Conservation (phyloP, 2,113 vertebrate genomes). For the Mormyrus iriodes region DNA sequence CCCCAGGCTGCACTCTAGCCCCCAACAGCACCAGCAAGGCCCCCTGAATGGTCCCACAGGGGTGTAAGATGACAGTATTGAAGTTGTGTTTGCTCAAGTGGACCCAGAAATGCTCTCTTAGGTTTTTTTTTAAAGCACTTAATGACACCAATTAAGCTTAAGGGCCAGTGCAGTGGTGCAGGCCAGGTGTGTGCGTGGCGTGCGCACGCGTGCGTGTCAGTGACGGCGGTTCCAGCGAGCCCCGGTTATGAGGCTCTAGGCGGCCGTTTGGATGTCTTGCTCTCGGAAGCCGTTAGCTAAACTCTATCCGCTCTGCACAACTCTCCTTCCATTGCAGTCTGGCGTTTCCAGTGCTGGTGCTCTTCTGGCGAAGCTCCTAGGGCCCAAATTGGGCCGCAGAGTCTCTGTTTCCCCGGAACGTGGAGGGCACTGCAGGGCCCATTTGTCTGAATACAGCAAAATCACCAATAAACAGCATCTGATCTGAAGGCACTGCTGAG, state of each 20-base stretch:
- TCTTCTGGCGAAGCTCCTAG: neutral
- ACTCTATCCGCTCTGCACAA: neutral
- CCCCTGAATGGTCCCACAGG: neutral
- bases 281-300: too few relatives aligned
- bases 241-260: neutral
- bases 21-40: neutral
- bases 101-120: neutral
- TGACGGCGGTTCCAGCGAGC: neutral
- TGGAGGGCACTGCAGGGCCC: neutral
- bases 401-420: neutral
- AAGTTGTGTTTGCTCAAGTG: conserved; percentile 1
- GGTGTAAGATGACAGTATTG: conserved; percentile 2
- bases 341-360: neutral
- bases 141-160: conserved; percentile 8
- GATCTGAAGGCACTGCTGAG: neutral
- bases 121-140: neutral
- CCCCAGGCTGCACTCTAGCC: neutral
- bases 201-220: neutral
- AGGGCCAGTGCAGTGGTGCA: neutral
- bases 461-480: neutral
- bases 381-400: neutral
- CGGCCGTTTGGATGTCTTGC: neutral
- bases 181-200: neutral
- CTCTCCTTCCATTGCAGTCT: neutral
- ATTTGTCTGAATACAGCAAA: neutral